A percentile compares a stretch with the other conserved stretches of the same genome.
Evolutionary conservation across 1,140 invertebrate species (phyloP).

Genomic region (Trichonephila clavipes): DNA sequence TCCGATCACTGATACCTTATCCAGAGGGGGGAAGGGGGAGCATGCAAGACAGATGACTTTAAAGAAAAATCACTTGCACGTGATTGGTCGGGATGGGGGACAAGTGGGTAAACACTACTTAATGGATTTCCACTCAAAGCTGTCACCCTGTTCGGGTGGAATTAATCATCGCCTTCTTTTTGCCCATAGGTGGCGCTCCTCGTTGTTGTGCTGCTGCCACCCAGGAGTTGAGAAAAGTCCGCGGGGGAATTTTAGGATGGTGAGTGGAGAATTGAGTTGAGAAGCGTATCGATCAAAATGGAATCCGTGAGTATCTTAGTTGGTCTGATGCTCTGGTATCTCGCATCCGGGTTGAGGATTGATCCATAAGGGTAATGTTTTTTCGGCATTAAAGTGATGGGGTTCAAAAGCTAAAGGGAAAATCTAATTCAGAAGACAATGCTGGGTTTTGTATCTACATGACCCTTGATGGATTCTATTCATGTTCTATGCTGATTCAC

Average conservation of each 20-base stretch:
- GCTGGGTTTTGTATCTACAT: too few species aligned
- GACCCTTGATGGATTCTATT: too few species aligned
- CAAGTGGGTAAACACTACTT: constrained; percentile 35
- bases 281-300: constrained; percentile 30
- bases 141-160: constrained; percentile 10
- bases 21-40: not conserved
- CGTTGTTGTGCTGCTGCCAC: constrained; percentile 22
- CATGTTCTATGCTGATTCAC: too few species aligned
- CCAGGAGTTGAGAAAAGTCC: constrained; percentile 13
- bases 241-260: not conserved
- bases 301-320: not conserved
- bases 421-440: not conserved
- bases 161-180: constrained; percentile 17
- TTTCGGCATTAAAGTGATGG: not conserved
- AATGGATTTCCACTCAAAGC: constrained; percentile 37
- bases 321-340: not conserved
- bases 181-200: not conserved
- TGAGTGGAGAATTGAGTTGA: constrained; percentile 6
- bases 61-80: not conserved
- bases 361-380: not conserved
- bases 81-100: not conserved
- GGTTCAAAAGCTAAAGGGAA: not conserved
- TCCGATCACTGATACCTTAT: constrained; percentile 31
- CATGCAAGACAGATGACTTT: not conserved
- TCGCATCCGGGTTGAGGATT: not conserved